Base-by-base conservation (phyloP, 2,888 invertebrate species). In the Entomobrya multifasciata region DNA sequence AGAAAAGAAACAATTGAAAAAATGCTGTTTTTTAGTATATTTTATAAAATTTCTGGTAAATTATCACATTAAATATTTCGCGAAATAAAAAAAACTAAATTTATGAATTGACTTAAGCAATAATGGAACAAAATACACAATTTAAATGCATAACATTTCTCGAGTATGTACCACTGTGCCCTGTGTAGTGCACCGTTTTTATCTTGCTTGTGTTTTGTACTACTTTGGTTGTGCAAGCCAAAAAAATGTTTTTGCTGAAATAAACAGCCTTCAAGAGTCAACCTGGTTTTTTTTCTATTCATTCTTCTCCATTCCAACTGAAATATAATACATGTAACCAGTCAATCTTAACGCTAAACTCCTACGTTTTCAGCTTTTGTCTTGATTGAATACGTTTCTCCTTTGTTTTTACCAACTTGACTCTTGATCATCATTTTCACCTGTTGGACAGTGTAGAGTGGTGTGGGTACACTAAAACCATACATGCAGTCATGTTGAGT, bases 321-420 rank as follows among this genome's bases (percentile, higher is more conserved):
- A 36, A 5, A 15, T 3, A 52, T 55, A 52, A 27, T 36, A 8
- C 36, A 36, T 36, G 5, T 36, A 36, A 36, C 36, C 36, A 36
- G 36, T 6, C 4, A 36, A 36, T 36, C 36, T 36, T 36, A 36
- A 10, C 52, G 49, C 20, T 49, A 25, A 36, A 36, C 36, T 36
- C 36, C 36, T 36, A 36, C 36, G 36, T 36, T 36, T n/a, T n/a
- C n/a, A n/a, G 52, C 55, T 74, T 13, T 47, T 65, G 60, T 52
- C 30, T 72, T 72, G 27, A 72, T 72, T 11, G 67, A 36, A 4
- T 6, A 36, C 36, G 36, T 36, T 36, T 36, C 36, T 36, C n/a
- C n/a, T 30, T 52, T 49, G 22, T 70, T 70, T 74, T 27, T n/a
- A n/a, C 55, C 74, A 74, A 17, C 52, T 74, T 52, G 52, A 36